Evolutionary conservation across 2,797 vertebrate genomes (phyloP).

Genomic region (Enteromius afrohamiltoni): DNA sequence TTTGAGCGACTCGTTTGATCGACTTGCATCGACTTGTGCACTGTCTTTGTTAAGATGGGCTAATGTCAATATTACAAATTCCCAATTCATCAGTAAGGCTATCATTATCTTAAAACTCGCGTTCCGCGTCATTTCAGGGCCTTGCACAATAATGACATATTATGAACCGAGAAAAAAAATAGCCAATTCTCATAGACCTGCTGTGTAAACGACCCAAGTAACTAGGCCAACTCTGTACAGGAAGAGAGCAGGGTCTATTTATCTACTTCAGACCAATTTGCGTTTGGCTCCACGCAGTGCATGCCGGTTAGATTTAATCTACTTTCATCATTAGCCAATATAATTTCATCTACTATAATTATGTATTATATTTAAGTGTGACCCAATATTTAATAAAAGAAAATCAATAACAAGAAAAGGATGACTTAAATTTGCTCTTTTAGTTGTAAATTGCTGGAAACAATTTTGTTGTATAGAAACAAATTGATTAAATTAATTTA

Average conservation of each 20-base stretch:
- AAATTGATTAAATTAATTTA: not conserved
- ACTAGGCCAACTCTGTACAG: too few relatives aligned
- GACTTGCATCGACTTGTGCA: not conserved
- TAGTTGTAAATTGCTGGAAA: not conserved
- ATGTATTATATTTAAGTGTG: not conserved
- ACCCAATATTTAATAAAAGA: not conserved
- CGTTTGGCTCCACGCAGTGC: not conserved
- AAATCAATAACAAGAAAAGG: not conserved
- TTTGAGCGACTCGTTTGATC: not conserved
- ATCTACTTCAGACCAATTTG: not conserved
- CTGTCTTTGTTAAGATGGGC: slow-evolving; percentile 18
- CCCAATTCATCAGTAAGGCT: slow-evolving; percentile 19
- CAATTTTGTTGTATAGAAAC: too few relatives aligned
- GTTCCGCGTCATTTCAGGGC: not conserved
- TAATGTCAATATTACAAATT: slow-evolving; percentile 25
- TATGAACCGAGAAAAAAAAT: not conserved
- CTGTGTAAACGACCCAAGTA: rapidly evolving
- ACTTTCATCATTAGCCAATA: not conserved
- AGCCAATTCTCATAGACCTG: not conserved
- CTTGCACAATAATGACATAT: not conserved
- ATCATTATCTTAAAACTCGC: not conserved
- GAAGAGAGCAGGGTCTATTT: not conserved
- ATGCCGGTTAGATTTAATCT: not conserved
- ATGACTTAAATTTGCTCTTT: not conserved
- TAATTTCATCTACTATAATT: not conserved